A percentile compares a stretch with the other conserved stretches of the same genome.
These are phyloP conservation scores for Ricordea florida DNA, from an alignment of 92 coral and sea anemone genomes.

Conservation along the genomic window DNA sequence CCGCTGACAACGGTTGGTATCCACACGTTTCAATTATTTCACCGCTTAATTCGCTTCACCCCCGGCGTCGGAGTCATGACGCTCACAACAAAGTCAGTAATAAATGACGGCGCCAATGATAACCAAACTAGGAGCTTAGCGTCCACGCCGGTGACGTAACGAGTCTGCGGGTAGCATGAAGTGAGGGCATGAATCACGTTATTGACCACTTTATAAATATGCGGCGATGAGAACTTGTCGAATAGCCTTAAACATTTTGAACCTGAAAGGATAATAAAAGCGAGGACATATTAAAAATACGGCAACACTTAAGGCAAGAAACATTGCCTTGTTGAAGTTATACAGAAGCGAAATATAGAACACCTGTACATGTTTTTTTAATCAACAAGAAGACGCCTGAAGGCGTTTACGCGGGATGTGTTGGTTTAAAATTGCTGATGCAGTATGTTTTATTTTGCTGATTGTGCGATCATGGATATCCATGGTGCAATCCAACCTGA, in stretches of 20 bases:
- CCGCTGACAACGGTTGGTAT: too few relatives aligned
- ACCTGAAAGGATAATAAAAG: constrained; percentile 41
- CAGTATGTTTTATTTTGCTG: too few relatives aligned
- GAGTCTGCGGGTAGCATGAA: constrained; percentile 47
- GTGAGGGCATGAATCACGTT: constrained; percentile 64
- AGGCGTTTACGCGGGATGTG: too few relatives aligned
- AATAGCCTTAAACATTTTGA: constrained; percentile 39
- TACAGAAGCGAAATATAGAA: too few relatives aligned
- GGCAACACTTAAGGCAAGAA: background rate
- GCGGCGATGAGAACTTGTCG: constrained; percentile 36
- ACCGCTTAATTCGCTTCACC: background rate
- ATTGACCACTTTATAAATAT: constrained; percentile 32
- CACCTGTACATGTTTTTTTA: too few relatives aligned
- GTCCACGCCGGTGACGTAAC: constrained; percentile 67
- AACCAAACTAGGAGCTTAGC: constrained; percentile 48
- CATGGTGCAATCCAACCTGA: too few relatives aligned
- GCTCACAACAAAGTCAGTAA: constrained; percentile 38
- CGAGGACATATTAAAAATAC: background rate
- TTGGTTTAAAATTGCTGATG: too few relatives aligned
- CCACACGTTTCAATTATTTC: too few relatives aligned
- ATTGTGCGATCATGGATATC: too few relatives aligned
- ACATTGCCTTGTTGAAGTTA: too few relatives aligned
- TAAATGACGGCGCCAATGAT: constrained; percentile 34
- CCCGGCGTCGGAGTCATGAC: background rate
- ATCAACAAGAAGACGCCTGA: too few relatives aligned